Base-by-base conservation (phyloP, 2,888 invertebrate genomes). In the Cheilosia vulpina region DNA sequence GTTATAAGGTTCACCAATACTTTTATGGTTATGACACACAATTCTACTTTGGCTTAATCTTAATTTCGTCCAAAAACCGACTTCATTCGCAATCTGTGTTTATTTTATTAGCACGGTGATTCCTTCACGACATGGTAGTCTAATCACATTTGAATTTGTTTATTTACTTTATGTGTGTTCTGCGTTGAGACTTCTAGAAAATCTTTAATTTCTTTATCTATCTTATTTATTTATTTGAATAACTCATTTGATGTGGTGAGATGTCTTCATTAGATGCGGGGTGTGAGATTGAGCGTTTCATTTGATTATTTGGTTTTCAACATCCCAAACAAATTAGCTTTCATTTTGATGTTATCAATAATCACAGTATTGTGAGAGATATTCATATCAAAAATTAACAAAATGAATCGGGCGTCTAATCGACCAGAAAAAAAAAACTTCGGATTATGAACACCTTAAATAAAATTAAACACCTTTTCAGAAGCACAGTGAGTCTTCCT, bases 241-340 rank as follows among this genome's bases (percentile, higher is more conserved):
- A 45, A 62, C 43, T 24, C 13, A 62, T 62, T 45, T 62, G 24
- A 17, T 24, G 17, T 15, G 17, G 27, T 27, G 60, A 45, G 24
- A 62, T 27, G 41, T 62, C 5, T 62, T 62, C 45, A 62, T 62
- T 62, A 62, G 60, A 62, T 43, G 27, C 4, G 27, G 4, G 11
- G 60, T 62, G 60, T 27, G 60, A 62, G 21, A 58, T 58, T 58
- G 15, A 21, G 41, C 15, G 21, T 38, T 58, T 41, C 41, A 38
- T 27, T 6, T n/a, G 6, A 4, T 43, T 43, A 43, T 6, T 43
- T 43, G 13, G 43, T 43, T 43, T 43, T 43, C n/a, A 34, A 34
- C 11, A n/a, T 43, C 43, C 6, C 34, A 41, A 58, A 15, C 5
- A n/a, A 43, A 43, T n/a, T 21, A 58, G 58, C 41, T 58, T 41